phyloP scores from a whole-genome alignment of 2,888 invertebrate genomes.

The Carabus problematicus region DNA sequence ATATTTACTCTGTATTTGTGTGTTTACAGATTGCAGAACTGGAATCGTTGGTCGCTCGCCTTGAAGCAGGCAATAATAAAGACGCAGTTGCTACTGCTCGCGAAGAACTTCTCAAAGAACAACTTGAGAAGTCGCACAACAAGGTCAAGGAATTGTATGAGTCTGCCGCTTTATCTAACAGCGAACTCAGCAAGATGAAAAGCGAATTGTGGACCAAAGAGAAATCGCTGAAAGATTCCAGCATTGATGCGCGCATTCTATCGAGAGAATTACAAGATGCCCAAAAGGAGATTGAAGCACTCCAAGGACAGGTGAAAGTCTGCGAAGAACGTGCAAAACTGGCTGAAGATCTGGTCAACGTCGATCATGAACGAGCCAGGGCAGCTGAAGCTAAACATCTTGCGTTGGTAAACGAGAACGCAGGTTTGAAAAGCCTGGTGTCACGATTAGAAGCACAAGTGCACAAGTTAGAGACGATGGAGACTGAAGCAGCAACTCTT shows the following conservation, averaged over 20 bases:
- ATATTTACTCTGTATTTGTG: too few relatives aligned
- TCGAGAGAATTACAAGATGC: constrained; percentile 68
- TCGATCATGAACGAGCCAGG: too few relatives aligned
- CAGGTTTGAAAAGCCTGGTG: too few relatives aligned
- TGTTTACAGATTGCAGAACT: constrained; percentile 51
- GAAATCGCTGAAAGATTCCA: constrained; percentile 69
- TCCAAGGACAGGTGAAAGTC: too few relatives aligned
- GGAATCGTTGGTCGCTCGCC: constrained; percentile 57
- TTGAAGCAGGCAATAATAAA: constrained; percentile 59
- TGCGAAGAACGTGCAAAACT: too few relatives aligned
- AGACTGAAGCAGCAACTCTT: too few relatives aligned
- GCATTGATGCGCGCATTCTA: constrained; percentile 69
- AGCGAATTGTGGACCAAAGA: constrained; percentile 77
- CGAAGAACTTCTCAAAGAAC: constrained; percentile 53
- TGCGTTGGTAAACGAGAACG: too few relatives aligned
- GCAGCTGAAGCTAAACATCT: too few relatives aligned
- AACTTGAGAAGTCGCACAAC: constrained; percentile 56
- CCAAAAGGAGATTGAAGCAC: constrained; percentile 57
- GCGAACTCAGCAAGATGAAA: constrained; percentile 73
- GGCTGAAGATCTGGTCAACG: too few relatives aligned
- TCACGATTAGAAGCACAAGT: too few relatives aligned
- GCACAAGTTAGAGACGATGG: too few relatives aligned
- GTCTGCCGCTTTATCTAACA: constrained; percentile 67
- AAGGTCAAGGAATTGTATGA: constrained; percentile 52
- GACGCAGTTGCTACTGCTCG: constrained; percentile 59